Conservation (phyloP, 2,888 invertebrate genomes). For the Leptinotarsa juncta region DNA sequence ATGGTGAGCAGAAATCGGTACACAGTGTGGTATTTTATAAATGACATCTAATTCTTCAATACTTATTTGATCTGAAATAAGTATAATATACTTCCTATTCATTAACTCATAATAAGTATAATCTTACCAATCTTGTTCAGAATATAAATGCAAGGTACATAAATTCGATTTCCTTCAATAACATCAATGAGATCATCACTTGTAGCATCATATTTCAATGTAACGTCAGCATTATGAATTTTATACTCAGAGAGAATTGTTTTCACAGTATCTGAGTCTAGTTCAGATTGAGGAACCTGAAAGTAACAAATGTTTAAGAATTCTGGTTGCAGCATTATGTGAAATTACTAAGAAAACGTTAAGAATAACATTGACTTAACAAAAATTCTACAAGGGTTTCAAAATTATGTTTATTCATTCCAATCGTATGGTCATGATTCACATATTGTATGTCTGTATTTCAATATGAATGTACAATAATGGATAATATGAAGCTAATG, state of each 20-base stretch:
- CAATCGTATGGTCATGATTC: no score
- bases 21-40: conserved; percentile 99
- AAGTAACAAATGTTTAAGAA: conserved; percentile 31
- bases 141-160: conserved; percentile 98
- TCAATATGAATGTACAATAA: background rate
- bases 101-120: background rate
- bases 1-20: conserved; percentile 99
- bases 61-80: conserved; percentile 84
- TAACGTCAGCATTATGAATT: conserved; percentile 98
- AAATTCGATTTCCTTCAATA: conserved; percentile 98
- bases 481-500: background rate
- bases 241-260: conserved; percentile 97
- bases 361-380: no score
- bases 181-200: conserved; percentile 98
- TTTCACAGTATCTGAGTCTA: conserved; percentile 95
- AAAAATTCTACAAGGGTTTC: no score
- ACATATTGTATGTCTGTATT: no score
- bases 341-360: no score
- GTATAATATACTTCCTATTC: conserved; percentile 16
- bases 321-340: no score
- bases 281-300: conserved; percentile 87
- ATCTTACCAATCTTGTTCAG: conserved; percentile 94
- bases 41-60: conserved; percentile 97
- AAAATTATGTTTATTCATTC: no score
- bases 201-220: conserved; percentile 92